Percentiles rank a stretch among this genome's conserved stretches.
Conservation (phyloP, 2,797 vertebrate genomes). For the Sandelia bainsii region DNA sequence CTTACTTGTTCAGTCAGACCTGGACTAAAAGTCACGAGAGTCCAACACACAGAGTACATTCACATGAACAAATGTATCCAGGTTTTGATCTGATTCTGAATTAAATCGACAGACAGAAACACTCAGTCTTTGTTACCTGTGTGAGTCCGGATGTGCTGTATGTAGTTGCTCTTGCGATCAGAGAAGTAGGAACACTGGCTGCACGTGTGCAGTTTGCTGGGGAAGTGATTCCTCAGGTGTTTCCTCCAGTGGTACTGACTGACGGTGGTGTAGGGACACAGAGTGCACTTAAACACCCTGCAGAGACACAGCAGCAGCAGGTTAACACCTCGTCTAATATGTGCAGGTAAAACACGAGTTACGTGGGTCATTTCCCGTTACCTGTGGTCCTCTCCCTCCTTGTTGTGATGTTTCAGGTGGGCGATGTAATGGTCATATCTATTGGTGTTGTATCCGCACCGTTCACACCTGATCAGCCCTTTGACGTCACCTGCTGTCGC, state of each 20-base stretch:
- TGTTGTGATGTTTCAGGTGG: slow-evolving; percentile 96
- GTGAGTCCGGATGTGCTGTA: slow-evolving; percentile 97
- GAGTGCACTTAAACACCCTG: slow-evolving; percentile 94
- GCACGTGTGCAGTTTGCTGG: slow-evolving; percentile 97
- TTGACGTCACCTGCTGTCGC: slow-evolving; percentile 84
- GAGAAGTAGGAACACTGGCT: slow-evolving; percentile 97
- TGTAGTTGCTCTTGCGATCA: slow-evolving; percentile 98
- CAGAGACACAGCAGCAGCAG: slow-evolving; percentile 52
- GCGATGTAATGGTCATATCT: slow-evolving; percentile 97
- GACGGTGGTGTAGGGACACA: slow-evolving; percentile 96
- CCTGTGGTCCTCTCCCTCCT: slow-evolving; percentile 91
- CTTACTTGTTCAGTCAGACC: too few species aligned
- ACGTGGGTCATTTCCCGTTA: slow-evolving; percentile 16
- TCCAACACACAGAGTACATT: too few species aligned
- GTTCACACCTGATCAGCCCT: slow-evolving; percentile 94
- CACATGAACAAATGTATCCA: too few species aligned
- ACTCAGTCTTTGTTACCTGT: slow-evolving; percentile 86
- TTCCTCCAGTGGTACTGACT: slow-evolving; percentile 99
- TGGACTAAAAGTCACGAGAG: too few species aligned
- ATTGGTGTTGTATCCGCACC: slow-evolving; percentile 98
- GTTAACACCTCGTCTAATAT: background rate
- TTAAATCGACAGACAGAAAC: background rate
- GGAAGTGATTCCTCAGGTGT: slow-evolving; percentile 97
- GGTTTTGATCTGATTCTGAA: too few species aligned
- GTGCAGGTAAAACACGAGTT: background rate